These are phyloP conservation scores for Microctenopoma lineatum DNA, from an alignment of 2,797 vertebrate genomes.

Conservation along the genomic window DNA sequence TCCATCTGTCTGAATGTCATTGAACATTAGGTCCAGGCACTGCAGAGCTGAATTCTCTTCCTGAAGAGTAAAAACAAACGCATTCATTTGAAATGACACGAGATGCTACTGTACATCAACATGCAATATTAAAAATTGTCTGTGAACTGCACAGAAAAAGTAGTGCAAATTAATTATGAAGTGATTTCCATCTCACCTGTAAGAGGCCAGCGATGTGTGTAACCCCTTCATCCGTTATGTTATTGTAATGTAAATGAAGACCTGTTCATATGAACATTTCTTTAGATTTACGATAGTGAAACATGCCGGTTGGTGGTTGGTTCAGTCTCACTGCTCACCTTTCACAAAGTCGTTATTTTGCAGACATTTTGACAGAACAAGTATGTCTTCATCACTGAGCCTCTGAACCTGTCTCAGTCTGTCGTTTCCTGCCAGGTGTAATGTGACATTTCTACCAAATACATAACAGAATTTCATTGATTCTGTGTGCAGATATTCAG, in stretches of 20 bases:
- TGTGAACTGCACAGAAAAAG: too few relatives aligned
- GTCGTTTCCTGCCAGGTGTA: conserved; percentile 86
- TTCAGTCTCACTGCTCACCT: conserved; percentile 71
- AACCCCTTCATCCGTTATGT: conserved; percentile 83
- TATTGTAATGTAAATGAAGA: conserved; percentile 87
- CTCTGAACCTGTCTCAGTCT: conserved; percentile 65
- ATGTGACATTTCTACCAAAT: conserved; percentile 49
- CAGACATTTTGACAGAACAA: conserved; percentile 77
- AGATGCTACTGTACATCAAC: background rate
- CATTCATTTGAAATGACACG: accelerated
- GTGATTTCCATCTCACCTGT: conserved; percentile 76
- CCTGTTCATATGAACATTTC: conserved; percentile 63
- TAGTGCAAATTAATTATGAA: background rate
- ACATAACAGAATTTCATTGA: background rate
- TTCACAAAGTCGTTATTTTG: conserved; percentile 60
- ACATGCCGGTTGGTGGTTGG: background rate
- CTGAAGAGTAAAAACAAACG: conserved; percentile 16
- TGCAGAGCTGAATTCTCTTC: conserved; percentile 73
- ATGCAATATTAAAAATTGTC: too few relatives aligned
- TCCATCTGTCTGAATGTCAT: conserved; percentile 85
- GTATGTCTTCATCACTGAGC: conserved; percentile 82
- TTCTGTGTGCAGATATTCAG: background rate
- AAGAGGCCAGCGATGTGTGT: conserved; percentile 81
- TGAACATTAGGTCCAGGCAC: conserved; percentile 90
- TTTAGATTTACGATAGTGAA: background rate